phyloP scores from a whole-genome alignment of 2,888 invertebrate genomes.

The Malachius bipustulatus region DNA sequence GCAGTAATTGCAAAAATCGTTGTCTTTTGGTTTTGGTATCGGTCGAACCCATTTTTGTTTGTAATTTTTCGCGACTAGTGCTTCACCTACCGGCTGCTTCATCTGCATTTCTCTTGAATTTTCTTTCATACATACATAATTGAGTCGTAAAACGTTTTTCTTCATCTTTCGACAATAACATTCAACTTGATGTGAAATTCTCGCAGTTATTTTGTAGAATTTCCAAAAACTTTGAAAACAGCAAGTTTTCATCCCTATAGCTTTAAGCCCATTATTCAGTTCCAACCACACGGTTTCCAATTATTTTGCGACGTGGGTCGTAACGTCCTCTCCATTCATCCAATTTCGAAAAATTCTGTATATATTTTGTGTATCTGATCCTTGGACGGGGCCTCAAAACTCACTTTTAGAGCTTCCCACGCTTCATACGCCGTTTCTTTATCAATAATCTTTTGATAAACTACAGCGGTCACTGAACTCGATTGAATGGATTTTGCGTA shows the following conservation, averaged over 20 bases:
- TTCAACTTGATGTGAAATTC: slow-evolving; percentile 18
- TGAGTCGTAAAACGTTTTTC: slow-evolving; percentile 17
- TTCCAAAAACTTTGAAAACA: slow-evolving; percentile 21
- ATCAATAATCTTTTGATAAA: too few species aligned
- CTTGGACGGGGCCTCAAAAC: slow-evolving; percentile 26
- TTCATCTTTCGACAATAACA: slow-evolving; percentile 21
- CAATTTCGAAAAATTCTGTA: too few species aligned
- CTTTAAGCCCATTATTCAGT: slow-evolving; percentile 19
- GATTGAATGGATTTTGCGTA: slow-evolving; percentile 29
- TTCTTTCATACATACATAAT: slow-evolving; percentile 20
- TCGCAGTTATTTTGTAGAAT: slow-evolving; percentile 17
- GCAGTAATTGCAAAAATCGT: too few species aligned
- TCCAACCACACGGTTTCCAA: slow-evolving; percentile 22
- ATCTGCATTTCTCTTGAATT: background rate
- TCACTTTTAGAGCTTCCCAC: slow-evolving; percentile 24
- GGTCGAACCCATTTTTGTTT: too few species aligned
- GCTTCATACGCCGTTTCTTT: slow-evolving; percentile 25
- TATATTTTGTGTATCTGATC: slow-evolving; percentile 29
- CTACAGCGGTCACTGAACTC: slow-evolving; percentile 25
- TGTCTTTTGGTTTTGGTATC: too few species aligned
- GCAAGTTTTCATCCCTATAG: slow-evolving; percentile 17
- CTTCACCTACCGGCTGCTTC: too few species aligned
- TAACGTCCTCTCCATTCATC: slow-evolving; percentile 23
- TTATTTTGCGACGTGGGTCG: slow-evolving; percentile 23
- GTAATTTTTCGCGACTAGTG: too few species aligned